A percentile compares a stretch with the other conserved stretches of the same genome.
Conservation (phyloP, 2,113 vertebrate species). For the Mus musculus region GRCm39 chr11:21798001-21798500, state of each 20-base stretch:
- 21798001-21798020: not conserved
- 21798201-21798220: not conserved
- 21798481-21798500: not conserved
- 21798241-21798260: not conserved
- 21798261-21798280: not conserved
- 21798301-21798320: not conserved
- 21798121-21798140: not conserved
- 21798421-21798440: slow-evolving; percentile 2
- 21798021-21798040: not conserved
- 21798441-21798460: slow-evolving; percentile 33
- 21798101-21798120: not conserved
- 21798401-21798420: not conserved
- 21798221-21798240: not conserved
- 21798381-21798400: not conserved
- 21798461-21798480: not conserved
- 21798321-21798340: not conserved
- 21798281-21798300: not conserved
- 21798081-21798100: not conserved
- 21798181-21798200: not conserved
- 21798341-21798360: not conserved
- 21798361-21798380: not conserved
- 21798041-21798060: too few species aligned
- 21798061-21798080: not conserved
- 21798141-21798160: not conserved
- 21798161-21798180: not conserved